Evolutionary conservation across 1,140 invertebrate genomes (phyloP).

Genomic region (Cylas formicarius): DNA sequence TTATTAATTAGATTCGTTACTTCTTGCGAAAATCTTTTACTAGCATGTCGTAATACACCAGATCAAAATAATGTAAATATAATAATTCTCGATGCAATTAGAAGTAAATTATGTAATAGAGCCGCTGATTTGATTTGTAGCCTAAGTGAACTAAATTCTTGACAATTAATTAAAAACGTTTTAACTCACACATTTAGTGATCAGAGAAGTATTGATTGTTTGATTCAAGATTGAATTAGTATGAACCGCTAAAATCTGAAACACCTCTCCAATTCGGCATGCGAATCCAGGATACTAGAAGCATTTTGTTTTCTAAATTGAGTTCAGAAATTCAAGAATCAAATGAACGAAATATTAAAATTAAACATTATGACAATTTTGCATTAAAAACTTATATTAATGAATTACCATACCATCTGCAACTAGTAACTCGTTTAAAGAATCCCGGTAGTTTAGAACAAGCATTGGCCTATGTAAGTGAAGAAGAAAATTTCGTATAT

Average conservation of each 20-base stretch:
- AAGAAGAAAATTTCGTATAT: constrained; percentile 23
- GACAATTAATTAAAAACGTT: constrained; percentile 17
- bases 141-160: constrained; percentile 23
- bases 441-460: constrained; percentile 15
- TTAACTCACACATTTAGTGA: constrained; percentile 19
- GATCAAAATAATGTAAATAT: constrained; percentile 8
- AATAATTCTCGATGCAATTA: constrained; percentile 16
- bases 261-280: constrained; percentile 19
- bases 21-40: constrained; percentile 10
- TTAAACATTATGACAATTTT: constrained; percentile 16
- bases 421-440: constrained; percentile 16
- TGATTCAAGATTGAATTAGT: constrained; percentile 24
- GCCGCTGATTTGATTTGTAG: constrained; percentile 19
- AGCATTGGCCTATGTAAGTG: constrained; percentile 12
- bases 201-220: constrained; percentile 25
- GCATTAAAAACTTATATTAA: constrained; percentile 19
- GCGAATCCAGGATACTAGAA: constrained; percentile 21
- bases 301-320: constrained; percentile 22
- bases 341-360: constrained; percentile 14
- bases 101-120: constrained; percentile 23
- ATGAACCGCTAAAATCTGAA: constrained; percentile 23
- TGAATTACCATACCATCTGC: constrained; percentile 12
- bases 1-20: constrained; percentile 8
- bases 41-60: constrained; percentile 1
- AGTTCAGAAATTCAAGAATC: constrained; percentile 3